Percentiles rank a stretch among this genome's conserved stretches.
These are phyloP conservation scores for Bergia sp. DNA, from an alignment of 92 coral and sea anemone species.

Conservation along the genomic window DNA sequence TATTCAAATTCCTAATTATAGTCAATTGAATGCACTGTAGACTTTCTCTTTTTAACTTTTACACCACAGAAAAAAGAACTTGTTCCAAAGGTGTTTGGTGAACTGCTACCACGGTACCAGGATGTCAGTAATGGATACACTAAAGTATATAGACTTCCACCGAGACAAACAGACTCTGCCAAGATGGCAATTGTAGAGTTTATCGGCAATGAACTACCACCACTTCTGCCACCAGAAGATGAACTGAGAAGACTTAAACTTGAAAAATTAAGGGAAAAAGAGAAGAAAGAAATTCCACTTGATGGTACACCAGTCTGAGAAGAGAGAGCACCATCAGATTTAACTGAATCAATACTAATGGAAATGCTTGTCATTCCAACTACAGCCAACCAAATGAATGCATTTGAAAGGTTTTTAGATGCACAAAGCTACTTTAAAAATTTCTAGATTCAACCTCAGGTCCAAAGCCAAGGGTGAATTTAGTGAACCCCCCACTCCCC, in stretches of 20 bases:
- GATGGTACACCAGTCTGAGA: conserved; percentile 92
- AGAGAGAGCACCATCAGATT: neutral
- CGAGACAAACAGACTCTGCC: conserved; percentile 90
- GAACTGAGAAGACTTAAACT: conserved; percentile 75
- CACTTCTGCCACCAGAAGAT: conserved; percentile 78
- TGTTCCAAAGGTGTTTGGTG: conserved; percentile 95
- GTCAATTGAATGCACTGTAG: too few relatives aligned
- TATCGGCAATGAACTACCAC: conserved; percentile 83
- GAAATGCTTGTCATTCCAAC: too few relatives aligned
- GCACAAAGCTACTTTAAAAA: too few relatives aligned
- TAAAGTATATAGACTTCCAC: conserved; percentile 89
- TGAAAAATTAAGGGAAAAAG: conserved; percentile 70
- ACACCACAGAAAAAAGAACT: conserved; percentile 82
- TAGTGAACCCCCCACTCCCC: too few relatives aligned
- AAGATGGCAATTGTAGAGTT: conserved; percentile 97
- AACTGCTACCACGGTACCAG: conserved; percentile 81
- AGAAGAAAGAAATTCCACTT: conserved; percentile 67
- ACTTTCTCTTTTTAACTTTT: neutral
- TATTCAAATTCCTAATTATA: too few relatives aligned
- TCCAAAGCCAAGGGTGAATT: too few relatives aligned
- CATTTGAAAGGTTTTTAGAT: too few relatives aligned
- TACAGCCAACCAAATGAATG: too few relatives aligned
- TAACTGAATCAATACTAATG: too few relatives aligned
- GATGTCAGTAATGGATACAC: conserved; percentile 76
- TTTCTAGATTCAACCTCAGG: too few relatives aligned